phyloP scores from a whole-genome alignment of 2,888 invertebrate species.

The Petrophora chlorosata region DNA sequence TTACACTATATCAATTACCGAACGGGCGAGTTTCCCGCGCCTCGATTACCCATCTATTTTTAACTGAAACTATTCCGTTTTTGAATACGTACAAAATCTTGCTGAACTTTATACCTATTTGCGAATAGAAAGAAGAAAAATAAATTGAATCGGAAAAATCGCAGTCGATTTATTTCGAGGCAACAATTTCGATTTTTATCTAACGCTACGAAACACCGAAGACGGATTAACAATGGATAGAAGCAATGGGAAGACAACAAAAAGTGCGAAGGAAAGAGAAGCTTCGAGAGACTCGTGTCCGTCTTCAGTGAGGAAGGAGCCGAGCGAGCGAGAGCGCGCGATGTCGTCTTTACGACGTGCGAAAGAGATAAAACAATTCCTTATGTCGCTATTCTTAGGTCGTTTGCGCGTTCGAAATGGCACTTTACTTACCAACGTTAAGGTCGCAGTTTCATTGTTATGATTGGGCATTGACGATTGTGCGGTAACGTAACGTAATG shows the following conservation, averaged over 20 bases:
- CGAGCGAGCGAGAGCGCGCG: constrained; percentile 66
- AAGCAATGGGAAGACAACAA: constrained; percentile 58
- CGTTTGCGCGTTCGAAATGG: constrained; percentile 72
- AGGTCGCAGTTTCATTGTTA: constrained; percentile 80
- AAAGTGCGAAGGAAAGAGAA: constrained; percentile 78
- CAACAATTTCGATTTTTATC: constrained; percentile 55
- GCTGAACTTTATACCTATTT: background rate
- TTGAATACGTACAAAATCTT: constrained; percentile 4
- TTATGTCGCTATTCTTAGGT: constrained; percentile 82
- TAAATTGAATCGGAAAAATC: constrained; percentile 29
- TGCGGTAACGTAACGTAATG: constrained; percentile 73
- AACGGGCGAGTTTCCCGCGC: constrained; percentile 44
- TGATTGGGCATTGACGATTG: constrained; percentile 74
- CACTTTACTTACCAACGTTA: constrained; percentile 74
- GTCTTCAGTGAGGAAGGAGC: constrained; percentile 72
- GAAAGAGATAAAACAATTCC: constrained; percentile 82
- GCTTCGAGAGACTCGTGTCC: constrained; percentile 74
- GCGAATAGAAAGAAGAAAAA: constrained; percentile 5
- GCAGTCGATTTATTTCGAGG: constrained; percentile 28
- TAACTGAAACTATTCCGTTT: constrained; percentile 10
- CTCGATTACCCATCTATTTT: constrained; percentile 45
- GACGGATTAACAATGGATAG: constrained; percentile 77
- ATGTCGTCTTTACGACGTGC: constrained; percentile 76
- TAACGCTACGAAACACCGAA: constrained; percentile 73
- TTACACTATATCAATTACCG: constrained; percentile 80